Evolutionary conservation across 2,113 vertebrate genomes (phyloP).

Genomic region (Podarcis muralis): DNA sequence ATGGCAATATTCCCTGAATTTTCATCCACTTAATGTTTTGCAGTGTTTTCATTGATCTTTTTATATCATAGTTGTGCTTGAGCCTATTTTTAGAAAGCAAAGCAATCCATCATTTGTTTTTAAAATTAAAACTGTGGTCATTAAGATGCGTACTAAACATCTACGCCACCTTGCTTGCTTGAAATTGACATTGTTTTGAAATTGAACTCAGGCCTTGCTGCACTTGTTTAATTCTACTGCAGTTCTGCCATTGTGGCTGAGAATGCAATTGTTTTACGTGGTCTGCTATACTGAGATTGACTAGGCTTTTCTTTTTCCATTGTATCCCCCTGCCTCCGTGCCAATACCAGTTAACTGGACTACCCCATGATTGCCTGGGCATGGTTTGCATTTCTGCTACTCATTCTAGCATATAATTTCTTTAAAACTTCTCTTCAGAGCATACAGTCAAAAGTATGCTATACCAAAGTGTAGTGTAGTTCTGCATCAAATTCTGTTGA

Average conservation of each 20-base stretch:
- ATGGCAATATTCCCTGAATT: background rate
- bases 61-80: background rate
- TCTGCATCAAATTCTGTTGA: background rate
- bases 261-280: background rate
- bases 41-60: slow-evolving; percentile 15
- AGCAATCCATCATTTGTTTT: background rate
- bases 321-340: background rate
- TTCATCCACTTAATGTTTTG: background rate
- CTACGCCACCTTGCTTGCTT: background rate
- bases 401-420: background rate
- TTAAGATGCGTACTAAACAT: background rate
- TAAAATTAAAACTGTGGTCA: background rate
- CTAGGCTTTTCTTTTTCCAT: background rate
- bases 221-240: background rate
- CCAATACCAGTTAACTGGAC: background rate
- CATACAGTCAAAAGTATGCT: background rate
- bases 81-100: background rate
- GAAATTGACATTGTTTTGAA: background rate
- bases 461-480: background rate
- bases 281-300: background rate
- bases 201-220: background rate
- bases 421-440: background rate
- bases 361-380: background rate
- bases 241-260: background rate
- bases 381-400: background rate